Evolutionary conservation across 1,140 invertebrate species (phyloP).

Genomic region (Pentalonia nigronervosa): DNA sequence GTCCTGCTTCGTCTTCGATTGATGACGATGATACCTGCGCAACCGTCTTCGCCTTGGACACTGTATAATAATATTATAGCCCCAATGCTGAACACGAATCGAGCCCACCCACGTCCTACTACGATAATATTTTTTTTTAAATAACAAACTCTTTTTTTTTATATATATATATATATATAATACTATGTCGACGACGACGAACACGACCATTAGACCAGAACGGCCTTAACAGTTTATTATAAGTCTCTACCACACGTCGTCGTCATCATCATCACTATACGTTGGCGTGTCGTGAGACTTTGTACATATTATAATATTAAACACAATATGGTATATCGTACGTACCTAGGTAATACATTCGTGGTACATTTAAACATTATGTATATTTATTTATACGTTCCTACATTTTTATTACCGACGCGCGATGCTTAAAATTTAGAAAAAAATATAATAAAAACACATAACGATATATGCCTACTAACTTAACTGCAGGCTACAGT

Average conservation of each 20-base stretch:
- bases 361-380: not conserved
- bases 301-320: not conserved
- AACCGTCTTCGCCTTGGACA: not conserved
- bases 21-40: not conserved
- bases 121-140: not conserved
- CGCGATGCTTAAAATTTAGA: not conserved
- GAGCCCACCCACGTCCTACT: constrained; percentile 30
- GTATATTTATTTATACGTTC: constrained; percentile 17
- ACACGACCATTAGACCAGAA: constrained; percentile 14
- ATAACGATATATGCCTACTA: not conserved
- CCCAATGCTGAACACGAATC: too few relatives aligned
- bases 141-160: not conserved
- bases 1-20: not conserved
- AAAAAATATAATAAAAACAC: not conserved
- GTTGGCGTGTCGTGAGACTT: not conserved
- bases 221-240: not conserved
- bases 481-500: not conserved
- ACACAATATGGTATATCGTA: too few relatives aligned
- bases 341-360: not conserved
- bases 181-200: not conserved
- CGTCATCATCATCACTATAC: not conserved
- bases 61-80: too few relatives aligned
- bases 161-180: too few relatives aligned
- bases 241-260: not conserved
- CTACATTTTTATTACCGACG: not conserved